Evolutionary conservation across 1,140 invertebrate genomes (phyloP).

Genomic region (Drosophila bocqueti): DNA sequence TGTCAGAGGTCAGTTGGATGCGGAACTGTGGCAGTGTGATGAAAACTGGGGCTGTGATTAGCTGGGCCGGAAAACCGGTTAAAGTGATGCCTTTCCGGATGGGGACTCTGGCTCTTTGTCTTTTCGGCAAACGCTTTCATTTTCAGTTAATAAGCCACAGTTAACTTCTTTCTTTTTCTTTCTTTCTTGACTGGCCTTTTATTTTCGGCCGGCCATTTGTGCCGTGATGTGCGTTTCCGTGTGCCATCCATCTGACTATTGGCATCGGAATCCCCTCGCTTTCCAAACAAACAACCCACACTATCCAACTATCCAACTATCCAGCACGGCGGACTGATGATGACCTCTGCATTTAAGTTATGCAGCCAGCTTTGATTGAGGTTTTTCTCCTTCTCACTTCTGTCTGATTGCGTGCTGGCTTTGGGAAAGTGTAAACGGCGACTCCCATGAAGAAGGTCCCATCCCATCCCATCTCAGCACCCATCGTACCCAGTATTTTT

Average conservation of each 20-base stretch:
- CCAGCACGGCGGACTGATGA: conserved; percentile 43
- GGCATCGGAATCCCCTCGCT: conserved; percentile 58
- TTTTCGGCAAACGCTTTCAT: conserved; percentile 79
- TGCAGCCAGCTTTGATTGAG: conserved; percentile 79
- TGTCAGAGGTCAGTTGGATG: conserved; percentile 41
- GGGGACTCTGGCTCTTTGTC: conserved; percentile 26
- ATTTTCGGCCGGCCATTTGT: conserved; percentile 48
- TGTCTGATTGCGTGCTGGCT: conserved; percentile 71
- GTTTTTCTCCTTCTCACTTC: conserved; percentile 60
- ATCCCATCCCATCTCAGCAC: conserved; percentile 28
- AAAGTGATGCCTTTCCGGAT: conserved; percentile 31
- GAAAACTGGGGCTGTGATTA: conserved; percentile 45
- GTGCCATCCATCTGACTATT: conserved; percentile 74
- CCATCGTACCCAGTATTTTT: conserved; percentile 61
- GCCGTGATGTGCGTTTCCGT: conserved; percentile 78
- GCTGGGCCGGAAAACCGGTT: conserved; percentile 64
- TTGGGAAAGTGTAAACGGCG: conserved; percentile 79
- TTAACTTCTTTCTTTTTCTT: conserved; percentile 72
- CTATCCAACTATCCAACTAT: conserved; percentile 34
- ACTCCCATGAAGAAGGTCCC: conserved; percentile 65
- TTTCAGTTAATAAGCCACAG: conserved; percentile 83
- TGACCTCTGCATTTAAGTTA: conserved; percentile 81
- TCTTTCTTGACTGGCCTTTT: conserved; percentile 28
- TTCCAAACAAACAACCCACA: conserved; percentile 76
- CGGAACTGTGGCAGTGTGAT: conserved; percentile 34